A percentile compares a stretch with the other conserved stretches of the same genome.
Conservation (phyloP, 2,888 invertebrate genomes). For the Lingula anatina region DNA sequence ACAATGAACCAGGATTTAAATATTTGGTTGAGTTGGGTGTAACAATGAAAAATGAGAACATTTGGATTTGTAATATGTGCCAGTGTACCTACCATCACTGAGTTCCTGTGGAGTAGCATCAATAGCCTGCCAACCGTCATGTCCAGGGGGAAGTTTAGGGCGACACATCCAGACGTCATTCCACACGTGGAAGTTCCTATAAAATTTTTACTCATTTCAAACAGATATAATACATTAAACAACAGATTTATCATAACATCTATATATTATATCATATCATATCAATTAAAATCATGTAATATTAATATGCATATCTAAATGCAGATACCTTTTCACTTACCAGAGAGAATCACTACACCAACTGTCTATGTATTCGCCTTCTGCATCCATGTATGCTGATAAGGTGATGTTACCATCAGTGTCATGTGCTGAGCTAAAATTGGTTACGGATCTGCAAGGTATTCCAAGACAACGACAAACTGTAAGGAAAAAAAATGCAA, state of each 20-base stretch:
- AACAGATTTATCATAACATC: too few species aligned
- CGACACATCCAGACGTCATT: constrained; percentile 10
- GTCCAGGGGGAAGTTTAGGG: constrained; percentile 7
- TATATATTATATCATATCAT: too few species aligned
- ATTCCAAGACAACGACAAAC: constrained; percentile 25
- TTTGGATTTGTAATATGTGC: too few species aligned
- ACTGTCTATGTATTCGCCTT: constrained; percentile 1
- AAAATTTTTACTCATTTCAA: constrained; percentile 44
- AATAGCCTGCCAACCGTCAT: constrained; percentile 11
- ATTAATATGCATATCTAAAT: too few species aligned
- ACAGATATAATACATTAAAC: too few species aligned
- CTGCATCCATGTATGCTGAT: constrained; percentile 14
- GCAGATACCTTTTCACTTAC: too few species aligned
- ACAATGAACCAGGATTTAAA: too few species aligned
- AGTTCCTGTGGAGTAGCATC: constrained; percentile 11
- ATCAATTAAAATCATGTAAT: too few species aligned
- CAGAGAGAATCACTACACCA: neutral
- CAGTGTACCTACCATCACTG: constrained; percentile 3
- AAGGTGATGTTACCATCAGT: constrained; percentile 23
- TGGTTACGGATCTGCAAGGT: constrained; percentile 24
- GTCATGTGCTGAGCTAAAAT: constrained; percentile 29
- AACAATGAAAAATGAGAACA: too few species aligned
- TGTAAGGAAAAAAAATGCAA: constrained; percentile 8
- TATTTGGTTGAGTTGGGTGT: too few species aligned
- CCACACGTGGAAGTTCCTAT: constrained; percentile 33